Evolutionary conservation across 64 coral and sea anemone genomes (phyloP).

Genomic region (Montipora capricornis): DNA sequence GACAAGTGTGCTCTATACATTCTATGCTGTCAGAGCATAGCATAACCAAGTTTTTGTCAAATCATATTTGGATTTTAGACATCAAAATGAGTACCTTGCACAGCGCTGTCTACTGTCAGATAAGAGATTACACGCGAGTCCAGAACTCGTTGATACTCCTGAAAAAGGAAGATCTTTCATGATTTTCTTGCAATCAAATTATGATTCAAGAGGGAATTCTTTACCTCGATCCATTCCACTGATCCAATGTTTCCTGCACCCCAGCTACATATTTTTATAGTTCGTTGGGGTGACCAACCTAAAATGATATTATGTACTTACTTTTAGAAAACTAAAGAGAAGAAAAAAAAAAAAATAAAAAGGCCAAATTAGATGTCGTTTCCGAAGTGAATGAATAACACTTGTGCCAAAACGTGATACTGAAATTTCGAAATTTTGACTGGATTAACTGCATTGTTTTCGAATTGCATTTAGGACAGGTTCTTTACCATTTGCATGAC

Average conservation of each 20-base stretch:
- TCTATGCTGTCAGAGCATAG: background rate
- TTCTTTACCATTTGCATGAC: too few species aligned
- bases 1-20: too few species aligned
- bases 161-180: background rate
- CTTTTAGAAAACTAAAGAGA: too few species aligned
- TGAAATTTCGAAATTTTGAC: too few species aligned
- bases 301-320: background rate
- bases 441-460: too few species aligned
- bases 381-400: too few species aligned
- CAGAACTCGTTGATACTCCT: constrained; percentile 76
- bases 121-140: constrained; percentile 80
- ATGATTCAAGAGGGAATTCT: background rate
- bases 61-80: background rate
- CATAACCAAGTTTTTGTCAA: too few species aligned
- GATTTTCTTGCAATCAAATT: background rate
- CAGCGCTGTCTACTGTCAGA: constrained; percentile 75
- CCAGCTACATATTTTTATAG: constrained; percentile 93
- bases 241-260: constrained; percentile 82
- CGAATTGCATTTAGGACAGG: too few species aligned
- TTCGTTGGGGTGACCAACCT: constrained; percentile 84
- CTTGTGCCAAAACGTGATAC: too few species aligned
- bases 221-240: constrained; percentile 85
- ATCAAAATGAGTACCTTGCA: constrained; percentile 52
- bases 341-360: too few species aligned
- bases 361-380: too few species aligned